A percentile compares a stretch with the other conserved stretches of the same genome.
Conservation (phyloP, 2,113 vertebrate species). For the Hippocampus comes region DNA sequence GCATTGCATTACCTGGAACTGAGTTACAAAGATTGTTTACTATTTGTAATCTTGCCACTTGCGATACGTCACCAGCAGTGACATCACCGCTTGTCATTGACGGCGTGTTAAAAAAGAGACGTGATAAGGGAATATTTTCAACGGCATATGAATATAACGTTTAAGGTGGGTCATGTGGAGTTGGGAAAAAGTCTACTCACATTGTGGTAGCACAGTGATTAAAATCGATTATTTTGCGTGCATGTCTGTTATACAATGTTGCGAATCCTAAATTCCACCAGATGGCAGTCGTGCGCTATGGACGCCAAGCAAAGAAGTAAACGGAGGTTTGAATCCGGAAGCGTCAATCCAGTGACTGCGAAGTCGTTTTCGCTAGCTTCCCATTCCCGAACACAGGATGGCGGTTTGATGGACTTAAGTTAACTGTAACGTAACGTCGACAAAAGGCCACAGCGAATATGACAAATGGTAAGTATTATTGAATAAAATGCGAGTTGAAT, state of each 20-base stretch:
- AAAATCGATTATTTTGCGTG: background rate
- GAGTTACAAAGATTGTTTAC: background rate
- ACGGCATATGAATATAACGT: background rate
- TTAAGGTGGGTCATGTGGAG: background rate
- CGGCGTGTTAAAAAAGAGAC: background rate
- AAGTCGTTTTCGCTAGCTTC: constrained; percentile 1
- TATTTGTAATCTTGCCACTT: background rate
- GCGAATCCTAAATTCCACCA: constrained; percentile 5
- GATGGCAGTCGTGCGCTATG: constrained; percentile 19
- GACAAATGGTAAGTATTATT: constrained; percentile 70
- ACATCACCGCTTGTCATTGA: background rate
- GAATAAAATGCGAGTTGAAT: background rate
- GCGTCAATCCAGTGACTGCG: constrained; percentile 34
- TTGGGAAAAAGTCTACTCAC: background rate
- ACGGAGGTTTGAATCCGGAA: constrained; percentile 46
- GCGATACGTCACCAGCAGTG: background rate
- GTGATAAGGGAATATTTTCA: background rate
- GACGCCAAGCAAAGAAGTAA: constrained; percentile 32
- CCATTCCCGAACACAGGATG: constrained; percentile 35
- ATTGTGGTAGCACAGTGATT: background rate
- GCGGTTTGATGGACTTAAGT: constrained; percentile 21
- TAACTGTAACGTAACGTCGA: constrained; percentile 13
- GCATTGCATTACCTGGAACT: background rate
- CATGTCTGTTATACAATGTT: background rate
- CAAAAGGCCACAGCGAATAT: constrained; percentile 56